Percentiles rank a stretch among this genome's conserved stretches.
These are phyloP conservation scores for Alauda arvensis DNA, from an alignment of 2,797 vertebrate species.

Conservation along the genomic window DNA sequence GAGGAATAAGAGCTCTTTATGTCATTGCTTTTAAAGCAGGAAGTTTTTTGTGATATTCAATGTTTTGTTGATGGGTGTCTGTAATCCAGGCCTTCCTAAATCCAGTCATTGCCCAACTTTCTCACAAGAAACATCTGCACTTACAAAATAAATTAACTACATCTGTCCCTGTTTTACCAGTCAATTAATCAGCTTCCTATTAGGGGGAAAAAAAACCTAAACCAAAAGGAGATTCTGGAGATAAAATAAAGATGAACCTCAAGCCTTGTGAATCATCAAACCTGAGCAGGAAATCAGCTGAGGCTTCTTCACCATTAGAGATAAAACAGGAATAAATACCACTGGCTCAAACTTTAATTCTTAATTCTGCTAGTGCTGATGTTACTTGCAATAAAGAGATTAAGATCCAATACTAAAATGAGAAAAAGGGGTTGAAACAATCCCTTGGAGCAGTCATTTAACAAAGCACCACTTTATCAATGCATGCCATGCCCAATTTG, in stretches of 20 bases:
- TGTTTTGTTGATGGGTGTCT: not conserved
- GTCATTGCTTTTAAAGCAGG: not conserved
- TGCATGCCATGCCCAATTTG: not conserved
- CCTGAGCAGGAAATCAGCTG: not conserved
- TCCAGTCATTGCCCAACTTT: not conserved
- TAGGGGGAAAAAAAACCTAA: not conserved
- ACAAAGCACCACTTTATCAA: not conserved
- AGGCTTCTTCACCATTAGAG: not conserved
- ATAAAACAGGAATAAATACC: not conserved
- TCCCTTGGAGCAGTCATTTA: not conserved
- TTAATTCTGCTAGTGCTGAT: not conserved
- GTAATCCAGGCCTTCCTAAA: not conserved
- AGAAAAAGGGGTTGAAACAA: not conserved
- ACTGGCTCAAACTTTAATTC: not conserved
- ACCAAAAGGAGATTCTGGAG: not conserved
- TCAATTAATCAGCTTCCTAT: not conserved
- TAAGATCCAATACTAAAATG: not conserved
- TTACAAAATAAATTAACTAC: not conserved
- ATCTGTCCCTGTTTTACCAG: not conserved
- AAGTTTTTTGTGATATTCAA: not conserved
- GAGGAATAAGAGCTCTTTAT: not conserved
- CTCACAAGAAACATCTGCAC: not conserved
- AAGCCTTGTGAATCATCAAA: not conserved
- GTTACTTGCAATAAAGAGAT: not conserved
- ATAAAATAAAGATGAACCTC: not conserved